Percentiles rank a stretch among this genome's conserved stretches.
Conservation (phyloP, 2,888 invertebrate genomes). For the Autographa pulchrina region DNA sequence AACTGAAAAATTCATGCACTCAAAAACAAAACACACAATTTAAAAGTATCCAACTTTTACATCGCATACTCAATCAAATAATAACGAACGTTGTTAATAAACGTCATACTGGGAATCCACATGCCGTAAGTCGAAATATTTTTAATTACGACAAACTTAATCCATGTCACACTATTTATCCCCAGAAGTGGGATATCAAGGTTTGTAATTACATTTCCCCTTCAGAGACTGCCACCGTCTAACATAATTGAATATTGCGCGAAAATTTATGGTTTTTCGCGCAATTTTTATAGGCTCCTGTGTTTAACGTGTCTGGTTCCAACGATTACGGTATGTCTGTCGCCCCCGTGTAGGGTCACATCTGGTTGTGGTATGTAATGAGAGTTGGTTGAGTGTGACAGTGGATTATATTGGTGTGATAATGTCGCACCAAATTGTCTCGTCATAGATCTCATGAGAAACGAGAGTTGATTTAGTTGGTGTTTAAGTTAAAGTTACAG, state of each 20-base stretch:
- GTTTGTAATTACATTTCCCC: constrained; percentile 55
- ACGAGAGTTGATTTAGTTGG: too few species aligned
- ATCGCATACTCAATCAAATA: background rate
- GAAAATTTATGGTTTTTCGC: constrained; percentile 83
- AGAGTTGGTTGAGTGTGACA: constrained; percentile 43
- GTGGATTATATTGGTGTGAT: constrained; percentile 36
- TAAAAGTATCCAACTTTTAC: background rate
- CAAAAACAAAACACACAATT: background rate
- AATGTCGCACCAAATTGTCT: too few species aligned
- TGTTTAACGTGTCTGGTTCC: constrained; percentile 83
- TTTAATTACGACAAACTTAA: background rate
- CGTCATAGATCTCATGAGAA: background rate
- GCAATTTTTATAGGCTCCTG: constrained; percentile 86
- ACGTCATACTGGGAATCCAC: background rate
- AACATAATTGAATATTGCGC: constrained; percentile 80
- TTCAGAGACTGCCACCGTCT: constrained; percentile 40
- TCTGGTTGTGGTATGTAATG: constrained; percentile 38
- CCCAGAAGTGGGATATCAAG: constrained; percentile 44
- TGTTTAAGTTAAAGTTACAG: too few species aligned
- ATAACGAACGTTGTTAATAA: constrained; percentile 2
- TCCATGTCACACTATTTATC: constrained; percentile 35
- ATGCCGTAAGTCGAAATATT: background rate
- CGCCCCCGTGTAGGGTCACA: constrained; percentile 68
- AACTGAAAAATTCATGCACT: too few species aligned
- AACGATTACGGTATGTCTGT: constrained; percentile 83